These are phyloP conservation scores for Xyliphius kryptos DNA, from an alignment of 2,113 vertebrate species.

Conservation along the genomic window DNA sequence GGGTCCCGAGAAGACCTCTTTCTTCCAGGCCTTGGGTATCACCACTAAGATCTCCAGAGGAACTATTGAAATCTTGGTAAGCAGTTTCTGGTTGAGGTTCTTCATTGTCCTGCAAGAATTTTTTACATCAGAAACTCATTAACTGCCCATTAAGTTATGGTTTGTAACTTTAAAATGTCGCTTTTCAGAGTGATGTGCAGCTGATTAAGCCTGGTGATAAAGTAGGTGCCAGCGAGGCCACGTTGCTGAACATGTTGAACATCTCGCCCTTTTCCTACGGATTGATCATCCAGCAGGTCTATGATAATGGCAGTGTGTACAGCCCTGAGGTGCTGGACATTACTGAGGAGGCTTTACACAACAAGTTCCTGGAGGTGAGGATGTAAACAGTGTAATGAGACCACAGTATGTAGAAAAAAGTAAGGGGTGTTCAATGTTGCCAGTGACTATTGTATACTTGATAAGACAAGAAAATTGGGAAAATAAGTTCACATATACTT, in stretches of 20 bases:
- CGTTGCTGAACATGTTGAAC: constrained; percentile 95
- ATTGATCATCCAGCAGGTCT: constrained; percentile 93
- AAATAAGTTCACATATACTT: too few relatives aligned
- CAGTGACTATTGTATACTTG: too few relatives aligned
- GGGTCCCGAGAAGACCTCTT: constrained; percentile 96
- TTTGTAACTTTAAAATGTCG: too few relatives aligned
- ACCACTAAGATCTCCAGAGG: constrained; percentile 98
- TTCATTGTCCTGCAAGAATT: too few relatives aligned
- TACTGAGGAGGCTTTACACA: constrained; percentile 85
- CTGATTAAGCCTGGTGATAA: constrained; percentile 92
- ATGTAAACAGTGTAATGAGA: too few relatives aligned
- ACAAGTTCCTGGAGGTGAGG: constrained; percentile 87
- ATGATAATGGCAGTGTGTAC: constrained; percentile 96
- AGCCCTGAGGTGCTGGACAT: constrained; percentile 97
- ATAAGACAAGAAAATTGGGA: too few relatives aligned
- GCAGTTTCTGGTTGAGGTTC: too few relatives aligned
- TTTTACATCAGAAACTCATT: too few relatives aligned
- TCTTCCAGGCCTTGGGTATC: constrained; percentile 97
- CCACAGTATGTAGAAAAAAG: too few relatives aligned
- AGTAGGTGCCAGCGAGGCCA: constrained; percentile 97
- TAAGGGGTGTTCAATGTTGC: too few relatives aligned
- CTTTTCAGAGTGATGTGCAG: constrained; percentile 80
- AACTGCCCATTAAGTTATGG: too few relatives aligned
- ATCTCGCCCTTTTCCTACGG: constrained; percentile 97
- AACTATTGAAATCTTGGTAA: constrained; percentile 97